A percentile compares a stretch with the other conserved stretches of the same genome.
These are phyloP conservation scores for Drosophila fulvimacula DNA, from an alignment of 2,888 invertebrate genomes.

Conservation along the genomic window DNA sequence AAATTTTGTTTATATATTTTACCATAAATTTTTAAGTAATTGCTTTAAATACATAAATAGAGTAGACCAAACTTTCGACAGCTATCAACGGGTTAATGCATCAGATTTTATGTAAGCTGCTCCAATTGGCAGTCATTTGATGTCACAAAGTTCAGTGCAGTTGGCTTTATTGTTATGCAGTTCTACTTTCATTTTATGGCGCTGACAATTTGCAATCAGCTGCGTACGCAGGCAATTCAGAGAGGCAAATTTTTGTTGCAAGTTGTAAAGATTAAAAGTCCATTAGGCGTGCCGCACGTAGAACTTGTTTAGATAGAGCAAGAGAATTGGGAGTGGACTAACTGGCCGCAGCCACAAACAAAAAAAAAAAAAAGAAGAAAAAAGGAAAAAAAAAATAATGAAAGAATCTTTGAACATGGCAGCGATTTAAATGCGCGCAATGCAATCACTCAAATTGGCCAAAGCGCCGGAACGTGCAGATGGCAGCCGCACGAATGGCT, in stretches of 20 bases:
- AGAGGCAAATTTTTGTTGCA: conserved; percentile 61
- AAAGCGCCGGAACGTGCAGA: conserved; percentile 78
- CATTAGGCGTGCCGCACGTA: conserved; percentile 70
- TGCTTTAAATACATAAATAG: background rate
- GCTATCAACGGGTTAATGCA: conserved; percentile 37
- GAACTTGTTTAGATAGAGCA: conserved; percentile 62
- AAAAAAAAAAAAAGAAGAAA: background rate
- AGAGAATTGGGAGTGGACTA: conserved; percentile 6
- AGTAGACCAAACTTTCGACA: background rate
- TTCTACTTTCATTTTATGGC: conserved; percentile 33
- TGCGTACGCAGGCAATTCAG: conserved; percentile 47
- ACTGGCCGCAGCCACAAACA: conserved; percentile 19
- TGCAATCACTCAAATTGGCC: conserved; percentile 81
- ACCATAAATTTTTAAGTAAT: background rate
- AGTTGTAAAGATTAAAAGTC: conserved; percentile 80
- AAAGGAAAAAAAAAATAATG: conserved; percentile 3
- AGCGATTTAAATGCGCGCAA: conserved; percentile 79
- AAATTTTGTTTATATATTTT: no score
- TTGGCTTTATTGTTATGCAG: conserved; percentile 32
- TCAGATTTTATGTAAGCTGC: conserved; percentile 26
- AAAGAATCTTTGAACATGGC: conserved; percentile 39
- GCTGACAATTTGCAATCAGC: conserved; percentile 68
- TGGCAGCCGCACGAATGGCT: conserved; percentile 67
- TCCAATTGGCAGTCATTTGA: conserved; percentile 40
- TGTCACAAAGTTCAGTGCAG: conserved; percentile 40